Conservation (phyloP, 2,888 invertebrate genomes). For the Entomobrya proxima region DNA sequence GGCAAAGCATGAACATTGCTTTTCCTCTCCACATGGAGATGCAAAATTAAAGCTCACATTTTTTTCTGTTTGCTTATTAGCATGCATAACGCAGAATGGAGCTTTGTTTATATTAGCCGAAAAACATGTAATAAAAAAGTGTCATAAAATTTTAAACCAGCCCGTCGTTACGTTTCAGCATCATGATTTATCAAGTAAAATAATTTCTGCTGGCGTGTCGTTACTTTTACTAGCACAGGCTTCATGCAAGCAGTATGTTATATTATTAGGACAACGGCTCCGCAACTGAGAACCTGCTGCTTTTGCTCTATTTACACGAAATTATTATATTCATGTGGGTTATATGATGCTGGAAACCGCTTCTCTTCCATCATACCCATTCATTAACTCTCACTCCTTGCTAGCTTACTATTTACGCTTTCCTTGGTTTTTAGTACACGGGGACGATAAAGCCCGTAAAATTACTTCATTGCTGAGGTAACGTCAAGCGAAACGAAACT, state of each 20-base stretch:
- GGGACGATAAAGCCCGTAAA: background rate
- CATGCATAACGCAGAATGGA: background rate
- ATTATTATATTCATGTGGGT: background rate
- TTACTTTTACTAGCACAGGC: background rate
- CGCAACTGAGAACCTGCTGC: background rate
- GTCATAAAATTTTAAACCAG: background rate
- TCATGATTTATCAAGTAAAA: background rate
- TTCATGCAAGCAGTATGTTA: too few species aligned
- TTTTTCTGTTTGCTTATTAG: background rate
- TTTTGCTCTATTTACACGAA: background rate
- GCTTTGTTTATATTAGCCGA: background rate
- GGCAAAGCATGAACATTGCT: background rate
- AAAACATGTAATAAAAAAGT: conserved; percentile 1
- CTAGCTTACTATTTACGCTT: too few species aligned
- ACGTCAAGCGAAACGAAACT: background rate
- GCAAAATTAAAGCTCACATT: background rate
- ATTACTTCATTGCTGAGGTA: background rate
- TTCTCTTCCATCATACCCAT: too few species aligned
- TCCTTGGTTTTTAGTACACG: background rate
- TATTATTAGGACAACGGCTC: background rate
- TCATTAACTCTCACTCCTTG: too few species aligned
- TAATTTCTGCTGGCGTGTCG: background rate
- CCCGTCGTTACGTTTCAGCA: background rate
- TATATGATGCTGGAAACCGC: too few species aligned
- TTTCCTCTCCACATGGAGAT: background rate